Percentiles rank a stretch among this genome's conserved stretches.
These are phyloP conservation scores for Pachycephala philippinensis DNA, from an alignment of 2,113 vertebrate genomes.

Conservation along the genomic window DNA sequence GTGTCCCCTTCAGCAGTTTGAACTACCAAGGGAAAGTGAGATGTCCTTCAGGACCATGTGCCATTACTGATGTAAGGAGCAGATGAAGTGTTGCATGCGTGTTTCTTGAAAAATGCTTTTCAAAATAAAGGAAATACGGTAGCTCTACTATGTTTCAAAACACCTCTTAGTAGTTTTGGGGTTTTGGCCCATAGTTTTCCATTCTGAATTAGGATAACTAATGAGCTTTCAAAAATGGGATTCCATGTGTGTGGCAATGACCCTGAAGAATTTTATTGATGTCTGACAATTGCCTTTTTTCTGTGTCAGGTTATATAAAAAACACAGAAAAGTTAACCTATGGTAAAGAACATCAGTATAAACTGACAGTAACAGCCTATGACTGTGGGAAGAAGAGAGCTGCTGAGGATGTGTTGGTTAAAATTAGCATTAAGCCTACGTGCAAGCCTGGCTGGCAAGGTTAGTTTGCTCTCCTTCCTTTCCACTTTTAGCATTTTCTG, in stretches of 20 bases:
- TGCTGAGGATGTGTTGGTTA: conserved; percentile 90
- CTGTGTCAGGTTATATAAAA: conserved; percentile 86
- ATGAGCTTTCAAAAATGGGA: background rate
- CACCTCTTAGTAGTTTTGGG: background rate
- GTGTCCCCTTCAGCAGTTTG: background rate
- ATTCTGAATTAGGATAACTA: background rate
- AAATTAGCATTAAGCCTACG: conserved; percentile 91
- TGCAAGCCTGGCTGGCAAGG: conserved; percentile 98
- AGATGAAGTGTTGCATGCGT: background rate
- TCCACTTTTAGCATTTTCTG: background rate
- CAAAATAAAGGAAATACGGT: background rate
- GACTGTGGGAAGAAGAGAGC: conserved; percentile 97
- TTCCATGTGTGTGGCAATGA: background rate
- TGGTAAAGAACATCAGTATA: conserved; percentile 90
- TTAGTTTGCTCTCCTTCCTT: conserved; percentile 37
- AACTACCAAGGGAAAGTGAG: background rate
- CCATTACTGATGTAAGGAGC: background rate
- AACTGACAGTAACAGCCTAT: conserved; percentile 92
- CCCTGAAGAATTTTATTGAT: background rate
- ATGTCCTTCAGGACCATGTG: background rate
- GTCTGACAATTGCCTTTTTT: background rate
- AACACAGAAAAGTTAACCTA: conserved; percentile 94
- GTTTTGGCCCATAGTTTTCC: background rate
- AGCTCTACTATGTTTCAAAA: background rate
- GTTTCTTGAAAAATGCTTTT: background rate